phyloP scores from a whole-genome alignment of 1,140 invertebrate genomes.

The Mylabris phalerata region DNA sequence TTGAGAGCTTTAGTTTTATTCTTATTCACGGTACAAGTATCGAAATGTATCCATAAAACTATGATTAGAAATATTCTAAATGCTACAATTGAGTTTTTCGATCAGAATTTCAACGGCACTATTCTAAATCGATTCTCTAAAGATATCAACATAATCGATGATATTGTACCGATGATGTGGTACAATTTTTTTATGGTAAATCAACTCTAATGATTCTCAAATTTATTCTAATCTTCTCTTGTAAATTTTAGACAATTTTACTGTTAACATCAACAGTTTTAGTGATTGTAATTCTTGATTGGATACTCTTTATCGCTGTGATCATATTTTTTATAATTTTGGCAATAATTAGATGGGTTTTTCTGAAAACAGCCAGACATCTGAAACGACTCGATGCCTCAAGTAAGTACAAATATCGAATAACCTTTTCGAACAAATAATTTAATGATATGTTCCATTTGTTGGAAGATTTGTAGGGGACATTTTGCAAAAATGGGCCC shows the following conservation, averaged over 20 bases:
- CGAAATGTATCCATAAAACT: slow-evolving; percentile 55
- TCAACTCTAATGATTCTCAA: background rate
- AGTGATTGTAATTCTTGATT: background rate
- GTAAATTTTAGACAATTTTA: background rate
- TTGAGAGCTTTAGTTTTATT: slow-evolving; percentile 39
- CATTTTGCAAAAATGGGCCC: background rate
- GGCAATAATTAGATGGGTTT: background rate
- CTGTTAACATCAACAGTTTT: background rate
- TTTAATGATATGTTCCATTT: no score
- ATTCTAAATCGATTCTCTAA: slow-evolving; percentile 58
- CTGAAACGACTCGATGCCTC: slow-evolving; percentile 66
- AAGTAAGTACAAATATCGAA: slow-evolving; percentile 53
- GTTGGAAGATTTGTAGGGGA: background rate
- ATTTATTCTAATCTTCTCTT: background rate
- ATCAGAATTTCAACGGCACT: slow-evolving; percentile 45
- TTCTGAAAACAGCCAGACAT: background rate
- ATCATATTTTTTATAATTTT: background rate
- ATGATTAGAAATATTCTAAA: slow-evolving; percentile 57
- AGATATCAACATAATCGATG: slow-evolving; percentile 58
- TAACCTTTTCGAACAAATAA: no score
- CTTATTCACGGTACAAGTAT: slow-evolving; percentile 54
- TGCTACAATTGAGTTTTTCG: slow-evolving; percentile 61
- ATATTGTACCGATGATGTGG: slow-evolving; percentile 52
- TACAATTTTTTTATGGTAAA: slow-evolving; percentile 33
- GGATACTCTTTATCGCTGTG: background rate